A percentile compares a stretch with the other conserved stretches of the same genome.
phyloP scores from a whole-genome alignment of 1,140 invertebrate species.

The Sesamia nonagrioides region DNA sequence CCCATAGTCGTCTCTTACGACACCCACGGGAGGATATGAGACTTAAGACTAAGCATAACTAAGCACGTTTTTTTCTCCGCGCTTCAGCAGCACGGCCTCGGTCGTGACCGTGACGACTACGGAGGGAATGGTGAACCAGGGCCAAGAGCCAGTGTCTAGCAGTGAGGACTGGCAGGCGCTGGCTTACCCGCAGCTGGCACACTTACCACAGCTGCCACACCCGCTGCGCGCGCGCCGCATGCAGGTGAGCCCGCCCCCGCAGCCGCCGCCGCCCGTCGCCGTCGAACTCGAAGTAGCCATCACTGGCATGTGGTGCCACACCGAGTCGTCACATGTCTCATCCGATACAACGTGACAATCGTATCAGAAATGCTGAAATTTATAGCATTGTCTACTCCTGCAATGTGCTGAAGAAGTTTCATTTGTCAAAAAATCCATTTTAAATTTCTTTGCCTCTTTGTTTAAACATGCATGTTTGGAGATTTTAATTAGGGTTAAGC shows the following conservation, averaged over 20 bases:
- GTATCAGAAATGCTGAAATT: no score
- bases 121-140: conserved; percentile 59
- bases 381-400: no score
- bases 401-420: neutral
- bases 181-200: conserved; percentile 51
- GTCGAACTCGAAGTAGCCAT: conserved; percentile 80
- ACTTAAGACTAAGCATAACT: no score
- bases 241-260: conserved; percentile 68
- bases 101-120: conserved; percentile 74
- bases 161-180: conserved; percentile 46
- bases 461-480: conserved; percentile 38
- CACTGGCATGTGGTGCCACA: conserved; percentile 82
- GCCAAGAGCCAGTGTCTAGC: conserved; percentile 27
- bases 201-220: conserved; percentile 67
- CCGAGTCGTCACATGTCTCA: conserved; percentile 11
- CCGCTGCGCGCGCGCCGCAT: conserved; percentile 63
- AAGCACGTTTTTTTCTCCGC: neutral
- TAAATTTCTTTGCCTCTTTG: conserved; percentile 24
- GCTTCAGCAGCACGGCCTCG: conserved; percentile 53
- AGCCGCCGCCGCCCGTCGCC: conserved; percentile 79
- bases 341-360: neutral
- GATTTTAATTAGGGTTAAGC: conserved; percentile 9
- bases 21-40: no score
- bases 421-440: conserved; percentile 32
- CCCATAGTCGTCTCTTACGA: no score